Conservation (phyloP, 2,888 invertebrate species). For the Brenthis hecate region DNA sequence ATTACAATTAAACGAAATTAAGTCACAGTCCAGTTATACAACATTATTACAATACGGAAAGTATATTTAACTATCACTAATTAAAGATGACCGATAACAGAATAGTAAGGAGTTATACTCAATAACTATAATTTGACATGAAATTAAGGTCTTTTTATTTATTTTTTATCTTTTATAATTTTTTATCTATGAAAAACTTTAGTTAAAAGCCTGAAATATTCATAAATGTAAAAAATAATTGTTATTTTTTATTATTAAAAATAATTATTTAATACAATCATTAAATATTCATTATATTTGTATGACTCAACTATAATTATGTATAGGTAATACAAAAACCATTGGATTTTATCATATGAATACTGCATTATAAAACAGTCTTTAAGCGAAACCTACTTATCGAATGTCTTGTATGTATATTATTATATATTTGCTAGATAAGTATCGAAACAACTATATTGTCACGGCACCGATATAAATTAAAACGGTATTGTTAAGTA, state of each 20-base stretch:
- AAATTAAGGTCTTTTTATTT: background rate
- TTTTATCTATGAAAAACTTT: too few relatives aligned
- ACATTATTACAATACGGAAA: slow-evolving; percentile 9
- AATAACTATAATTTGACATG: background rate
- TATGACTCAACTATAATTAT: too few relatives aligned
- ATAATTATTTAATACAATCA: too few relatives aligned
- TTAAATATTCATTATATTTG: too few relatives aligned
- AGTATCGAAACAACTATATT: slow-evolving; percentile 20
- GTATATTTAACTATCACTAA: background rate
- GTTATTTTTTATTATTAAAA: too few relatives aligned
- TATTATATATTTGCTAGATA: slow-evolving; percentile 17
- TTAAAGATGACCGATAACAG: slow-evolving; percentile 17
- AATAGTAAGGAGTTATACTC: background rate
- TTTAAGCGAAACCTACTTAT: background rate
- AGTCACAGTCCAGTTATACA: slow-evolving; percentile 13
- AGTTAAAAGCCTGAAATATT: too few relatives aligned
- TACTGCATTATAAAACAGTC: background rate
- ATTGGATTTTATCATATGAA: too few relatives aligned
- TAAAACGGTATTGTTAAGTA: slow-evolving; percentile 11
- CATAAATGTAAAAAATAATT: too few relatives aligned
- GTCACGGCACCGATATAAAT: slow-evolving; percentile 15
- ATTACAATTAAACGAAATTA: background rate
- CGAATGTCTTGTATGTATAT: background rate
- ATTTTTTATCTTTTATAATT: too few relatives aligned
- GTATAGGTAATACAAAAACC: too few relatives aligned